These are phyloP conservation scores for Neelides folsomi DNA, from an alignment of 2,888 invertebrate species.

Conservation along the genomic window DNA sequence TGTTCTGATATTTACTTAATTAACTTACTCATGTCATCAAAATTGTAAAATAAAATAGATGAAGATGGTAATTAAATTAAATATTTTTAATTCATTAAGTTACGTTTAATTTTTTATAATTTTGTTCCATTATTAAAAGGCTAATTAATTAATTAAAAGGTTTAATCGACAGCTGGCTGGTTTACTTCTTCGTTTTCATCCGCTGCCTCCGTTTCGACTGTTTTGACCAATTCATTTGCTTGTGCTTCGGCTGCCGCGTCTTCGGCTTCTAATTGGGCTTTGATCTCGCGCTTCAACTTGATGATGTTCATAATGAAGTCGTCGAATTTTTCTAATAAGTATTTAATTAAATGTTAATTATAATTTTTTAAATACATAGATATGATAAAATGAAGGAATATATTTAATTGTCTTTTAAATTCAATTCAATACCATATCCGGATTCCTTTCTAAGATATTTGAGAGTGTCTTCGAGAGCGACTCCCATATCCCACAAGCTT, in stretches of 20 bases:
- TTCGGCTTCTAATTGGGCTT: slow-evolving; percentile 9
- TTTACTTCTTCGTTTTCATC: too few species aligned
- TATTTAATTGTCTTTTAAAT: too few species aligned
- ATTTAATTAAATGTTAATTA: too few species aligned
- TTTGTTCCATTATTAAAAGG: background rate
- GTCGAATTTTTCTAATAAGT: slow-evolving; percentile 13
- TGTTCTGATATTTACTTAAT: too few species aligned
- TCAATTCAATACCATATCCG: slow-evolving; percentile 8
- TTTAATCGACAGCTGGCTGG: too few species aligned
- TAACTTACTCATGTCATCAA: too few species aligned
- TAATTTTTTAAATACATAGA: too few species aligned
- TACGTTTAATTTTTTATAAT: background rate
- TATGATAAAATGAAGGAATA: too few species aligned
- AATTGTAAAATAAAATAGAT: too few species aligned
- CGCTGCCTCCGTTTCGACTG: too few species aligned
- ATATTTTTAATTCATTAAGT: background rate
- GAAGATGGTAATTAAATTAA: too few species aligned
- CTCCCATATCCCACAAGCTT: slow-evolving; percentile 6
- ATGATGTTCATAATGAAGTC: slow-evolving; percentile 15
- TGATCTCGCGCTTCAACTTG: slow-evolving; percentile 8
- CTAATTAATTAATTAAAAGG: background rate
- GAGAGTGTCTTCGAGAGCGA: slow-evolving; percentile 1
- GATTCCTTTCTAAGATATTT: slow-evolving; percentile 9
- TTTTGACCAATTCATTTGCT: background rate
- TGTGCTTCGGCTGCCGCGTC: slow-evolving; percentile 4